Evolutionary conservation across 2,888 invertebrate genomes (phyloP), one percentile per base, ranked within the genome.

Genomic region (Callosobruchus maculatus): DNA sequence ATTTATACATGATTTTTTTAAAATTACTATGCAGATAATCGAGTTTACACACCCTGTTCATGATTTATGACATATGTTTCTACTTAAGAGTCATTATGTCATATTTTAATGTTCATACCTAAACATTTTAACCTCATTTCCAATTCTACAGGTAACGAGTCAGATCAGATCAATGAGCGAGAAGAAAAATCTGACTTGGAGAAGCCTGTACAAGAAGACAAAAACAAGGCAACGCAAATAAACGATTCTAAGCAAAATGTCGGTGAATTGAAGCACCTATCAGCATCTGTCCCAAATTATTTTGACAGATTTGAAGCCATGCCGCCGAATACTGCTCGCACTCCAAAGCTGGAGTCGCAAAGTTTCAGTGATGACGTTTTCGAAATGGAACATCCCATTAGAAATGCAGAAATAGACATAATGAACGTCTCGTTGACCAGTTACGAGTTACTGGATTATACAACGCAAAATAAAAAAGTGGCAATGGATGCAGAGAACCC

Each of bases 241-340:
- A 26, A 26, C 49, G 13, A 7, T 18, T 18, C 49, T 1, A 49
- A 49, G 13, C 49, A 49, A 49, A 49, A 49, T 18, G 13, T 49
- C 13, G 82, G 89, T 71, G 89, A 90, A 77, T 88, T 89, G 82
- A 90, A 89, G 82, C 87, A 90, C 81, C 85, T 91, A 21, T 83
- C 83, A 20, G 77, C 77, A 22, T 83, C 84, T 26, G 83, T 82
- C 68, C 83, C 84, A 67, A 85, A 79, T 74, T 83, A 83, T 77
- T 82, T 83, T 77, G 83, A 84, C 76, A 74, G 75, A 72, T 78
- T 76, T 67, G 75, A 72, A 4, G 49, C 26, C 13, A 26, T 73
- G 68, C 70, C 68, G 18, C 67, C 72, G 66, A 72, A 70, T 66
- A 21, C 31, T 68, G 68, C 72, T 22, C 67, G 72, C 69, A 49